Evolutionary conservation across 2,888 invertebrate species (phyloP).

Genomic region (Cosmia pyralina): DNA sequence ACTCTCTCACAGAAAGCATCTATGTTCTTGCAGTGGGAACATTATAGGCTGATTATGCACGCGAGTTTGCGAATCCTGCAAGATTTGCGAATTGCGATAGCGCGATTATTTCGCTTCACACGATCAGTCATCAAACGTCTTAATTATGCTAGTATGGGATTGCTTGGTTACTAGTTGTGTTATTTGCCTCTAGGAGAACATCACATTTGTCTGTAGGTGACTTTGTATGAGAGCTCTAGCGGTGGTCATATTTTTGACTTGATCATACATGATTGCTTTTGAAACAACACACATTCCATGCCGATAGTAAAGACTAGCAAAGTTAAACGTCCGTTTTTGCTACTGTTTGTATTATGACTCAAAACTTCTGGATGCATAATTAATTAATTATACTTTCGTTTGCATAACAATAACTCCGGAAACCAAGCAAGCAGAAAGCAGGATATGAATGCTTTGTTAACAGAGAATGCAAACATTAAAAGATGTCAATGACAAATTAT

Average conservation of each 20-base stretch:
- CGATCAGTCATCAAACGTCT: background rate
- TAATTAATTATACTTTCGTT: conserved; percentile 25
- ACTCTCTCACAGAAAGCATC: too few species aligned
- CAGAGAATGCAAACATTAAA: conserved; percentile 6
- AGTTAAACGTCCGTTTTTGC: conserved; percentile 7
- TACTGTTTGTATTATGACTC: conserved; percentile 26
- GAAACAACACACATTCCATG: background rate
- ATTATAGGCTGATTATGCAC: too few species aligned
- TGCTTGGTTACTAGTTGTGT: background rate
- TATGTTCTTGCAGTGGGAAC: too few species aligned
- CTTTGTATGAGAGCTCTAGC: conserved; percentile 1
- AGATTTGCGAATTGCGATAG: background rate
- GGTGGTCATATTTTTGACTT: background rate
- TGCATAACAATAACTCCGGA: conserved; percentile 22
- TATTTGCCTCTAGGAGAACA: background rate
- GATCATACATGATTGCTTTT: background rate
- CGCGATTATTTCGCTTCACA: background rate
- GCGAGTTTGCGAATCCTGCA: background rate
- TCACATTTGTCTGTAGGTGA: background rate
- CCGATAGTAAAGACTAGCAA: background rate
- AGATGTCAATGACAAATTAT: background rate
- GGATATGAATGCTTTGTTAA: conserved; percentile 6
- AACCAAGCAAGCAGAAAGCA: conserved; percentile 4
- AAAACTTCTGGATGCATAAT: conserved; percentile 15
- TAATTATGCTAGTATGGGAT: too few species aligned